Conservation (phyloP, 2,797 vertebrate genomes). For the Morus bassanus region DNA sequence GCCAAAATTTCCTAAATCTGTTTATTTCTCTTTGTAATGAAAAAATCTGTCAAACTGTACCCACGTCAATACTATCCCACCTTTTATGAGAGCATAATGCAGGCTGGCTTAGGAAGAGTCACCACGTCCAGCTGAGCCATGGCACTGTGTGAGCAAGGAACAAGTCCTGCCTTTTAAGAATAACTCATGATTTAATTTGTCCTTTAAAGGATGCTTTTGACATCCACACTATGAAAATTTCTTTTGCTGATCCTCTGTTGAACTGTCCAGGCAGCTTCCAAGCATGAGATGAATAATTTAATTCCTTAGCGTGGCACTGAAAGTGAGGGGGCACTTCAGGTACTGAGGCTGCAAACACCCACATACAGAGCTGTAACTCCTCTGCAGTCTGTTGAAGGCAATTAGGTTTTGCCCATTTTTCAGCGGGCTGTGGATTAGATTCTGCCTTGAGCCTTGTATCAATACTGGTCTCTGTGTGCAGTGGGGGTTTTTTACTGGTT, state of each 20-base stretch:
- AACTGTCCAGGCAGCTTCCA: not conserved
- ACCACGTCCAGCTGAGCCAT: rapidly evolving
- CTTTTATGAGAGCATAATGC: not conserved
- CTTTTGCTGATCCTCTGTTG: not conserved
- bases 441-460: not conserved
- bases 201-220: not conserved
- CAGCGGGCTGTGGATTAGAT: not conserved
- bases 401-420: not conserved
- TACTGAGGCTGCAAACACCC: not conserved
- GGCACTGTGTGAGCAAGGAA: not conserved
- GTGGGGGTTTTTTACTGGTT: not conserved
- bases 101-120: not conserved
- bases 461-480: not conserved
- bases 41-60: not conserved
- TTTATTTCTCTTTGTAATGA: not conserved
- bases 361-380: not conserved
- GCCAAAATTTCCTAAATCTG: not conserved
- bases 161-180: not conserved
- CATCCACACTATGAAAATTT: not conserved
- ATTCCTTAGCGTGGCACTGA: not conserved
- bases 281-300: not conserved
- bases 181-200: not conserved
- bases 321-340: not conserved
- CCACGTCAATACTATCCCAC: not conserved
- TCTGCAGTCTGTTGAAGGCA: not conserved